Evolutionary conservation across 1,140 invertebrate genomes (phyloP), one percentile per base, ranked within the genome.

Genomic region (Goniozus legneri): DNA sequence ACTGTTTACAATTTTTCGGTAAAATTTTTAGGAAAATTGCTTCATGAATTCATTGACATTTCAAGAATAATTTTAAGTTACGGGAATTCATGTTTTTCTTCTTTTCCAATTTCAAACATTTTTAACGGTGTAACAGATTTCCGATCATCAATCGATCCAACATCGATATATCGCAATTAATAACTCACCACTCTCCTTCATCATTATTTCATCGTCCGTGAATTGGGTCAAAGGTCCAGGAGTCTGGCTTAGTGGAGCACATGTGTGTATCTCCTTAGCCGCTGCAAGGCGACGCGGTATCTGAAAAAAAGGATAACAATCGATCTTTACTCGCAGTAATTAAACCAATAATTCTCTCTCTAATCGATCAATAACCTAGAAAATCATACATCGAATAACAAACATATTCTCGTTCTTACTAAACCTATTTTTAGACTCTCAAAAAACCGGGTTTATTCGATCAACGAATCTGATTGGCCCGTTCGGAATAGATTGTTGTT

Each of bases 141-240:
- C n/a, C n/a, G n/a, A n/a, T n/a, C n/a, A n/a, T n/a, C n/a, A n/a
- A n/a, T n/a, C n/a, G n/a, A n/a, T n/a, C n/a, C n/a, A n/a, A n/a
- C n/a, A n/a, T n/a, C n/a, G n/a, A n/a, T n/a, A n/a, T n/a, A n/a
- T n/a, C n/a, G n/a, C n/a, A n/a, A 27, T 10, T 27, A 4, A 27
- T 6, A 27, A 42, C 33, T 43, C 49, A 55, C 57, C 86, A 60
- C 83, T 86, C 65, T 89, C 85, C 75, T 84, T 86, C 86, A 89
- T 88, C 56, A 84, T 77, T 24, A 78, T 57, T 74, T 89, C 87
- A 66, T 89, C 87, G 21, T 88, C 85, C 4, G 84, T 83, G 31
- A 89, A 73, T 44, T 80, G 65, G 10, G 83, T 83, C 30, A 88
- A 56, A n/a, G 86, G 85, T 21, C 60, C 20, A 24, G 60, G 61